Percentiles rank a stretch among this genome's conserved stretches.
Conservation (phyloP, 2,888 invertebrate species). For the Cerceris rybyensis region DNA sequence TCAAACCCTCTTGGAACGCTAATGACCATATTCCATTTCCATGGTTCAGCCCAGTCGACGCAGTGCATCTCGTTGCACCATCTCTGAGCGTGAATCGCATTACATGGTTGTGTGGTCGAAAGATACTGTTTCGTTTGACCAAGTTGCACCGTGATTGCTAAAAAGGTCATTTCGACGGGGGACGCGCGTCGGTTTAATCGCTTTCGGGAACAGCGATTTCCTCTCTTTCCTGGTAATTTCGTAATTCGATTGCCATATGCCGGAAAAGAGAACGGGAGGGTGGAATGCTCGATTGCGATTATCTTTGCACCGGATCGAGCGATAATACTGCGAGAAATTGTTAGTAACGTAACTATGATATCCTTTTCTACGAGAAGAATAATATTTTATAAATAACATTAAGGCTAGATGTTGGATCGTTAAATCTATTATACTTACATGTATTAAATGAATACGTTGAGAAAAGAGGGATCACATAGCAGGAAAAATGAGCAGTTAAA, state of each 20-base stretch:
- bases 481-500: no score
- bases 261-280: background rate
- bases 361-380: no score
- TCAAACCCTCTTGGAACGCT: slow-evolving; percentile 57
- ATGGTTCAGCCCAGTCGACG: slow-evolving; percentile 57
- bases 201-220: background rate
- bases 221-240: slow-evolving; percentile 28
- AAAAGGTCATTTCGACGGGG: slow-evolving; percentile 22
- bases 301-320: background rate
- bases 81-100: slow-evolving; percentile 65
- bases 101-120: slow-evolving; percentile 43
- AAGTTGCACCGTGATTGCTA: slow-evolving; percentile 44
- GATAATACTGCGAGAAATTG: background rate
- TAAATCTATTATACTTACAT: no score
- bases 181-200: slow-evolving; percentile 2
- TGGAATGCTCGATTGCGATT: background rate
- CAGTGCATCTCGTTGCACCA: slow-evolving; percentile 62
- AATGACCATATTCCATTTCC: slow-evolving; percentile 70
- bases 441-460: no score
- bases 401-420: no score
- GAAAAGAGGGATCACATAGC: no score
- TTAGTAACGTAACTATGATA: no score
- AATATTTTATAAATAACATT: no score
- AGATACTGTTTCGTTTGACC: slow-evolving; percentile 56
- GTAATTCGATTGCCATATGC: slow-evolving; percentile 1